These are phyloP conservation scores for Indicator indicator DNA, from an alignment of 2,113 vertebrate species.

Conservation along the genomic window DNA sequence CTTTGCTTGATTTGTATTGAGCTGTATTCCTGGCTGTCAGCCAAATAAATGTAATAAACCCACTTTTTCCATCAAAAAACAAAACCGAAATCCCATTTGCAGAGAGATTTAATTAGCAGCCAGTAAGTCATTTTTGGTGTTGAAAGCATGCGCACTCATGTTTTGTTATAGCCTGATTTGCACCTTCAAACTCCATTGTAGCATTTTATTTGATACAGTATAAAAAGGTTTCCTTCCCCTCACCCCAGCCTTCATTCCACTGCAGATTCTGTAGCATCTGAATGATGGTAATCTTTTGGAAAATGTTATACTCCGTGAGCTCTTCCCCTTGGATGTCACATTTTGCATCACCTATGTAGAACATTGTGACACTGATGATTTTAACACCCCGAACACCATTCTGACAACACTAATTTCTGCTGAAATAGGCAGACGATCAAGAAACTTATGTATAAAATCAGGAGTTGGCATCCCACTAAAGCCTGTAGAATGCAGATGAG, in stretches of 20 bases:
- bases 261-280: not conserved
- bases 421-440: slow-evolving; percentile 6
- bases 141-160: slow-evolving; percentile 52
- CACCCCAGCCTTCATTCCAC: not conserved
- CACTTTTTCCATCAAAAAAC: slow-evolving; percentile 68
- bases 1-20: slow-evolving; percentile 64
- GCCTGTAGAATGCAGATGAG: slow-evolving; percentile 11
- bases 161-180: slow-evolving; percentile 43
- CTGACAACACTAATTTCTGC: slow-evolving; percentile 11
- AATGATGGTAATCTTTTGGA: not conserved
- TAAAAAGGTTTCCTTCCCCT: not conserved
- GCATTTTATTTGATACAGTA: not conserved
- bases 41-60: slow-evolving; percentile 72
- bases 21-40: slow-evolving; percentile 54
- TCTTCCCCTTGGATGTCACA: not conserved
- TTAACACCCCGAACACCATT: not conserved
- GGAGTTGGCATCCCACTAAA: slow-evolving; percentile 12
- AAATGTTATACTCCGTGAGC: not conserved
- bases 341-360: not conserved
- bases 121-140: slow-evolving; percentile 51
- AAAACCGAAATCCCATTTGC: slow-evolving; percentile 73
- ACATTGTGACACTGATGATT: not conserved
- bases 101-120: slow-evolving; percentile 70
- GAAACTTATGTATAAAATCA: slow-evolving; percentile 4
- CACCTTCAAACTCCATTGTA: slow-evolving; percentile 31